A percentile compares a stretch with the other conserved stretches of the same genome.
phyloP scores from a whole-genome alignment of 2,797 vertebrate species.

The Silurus aristotelis region DNA sequence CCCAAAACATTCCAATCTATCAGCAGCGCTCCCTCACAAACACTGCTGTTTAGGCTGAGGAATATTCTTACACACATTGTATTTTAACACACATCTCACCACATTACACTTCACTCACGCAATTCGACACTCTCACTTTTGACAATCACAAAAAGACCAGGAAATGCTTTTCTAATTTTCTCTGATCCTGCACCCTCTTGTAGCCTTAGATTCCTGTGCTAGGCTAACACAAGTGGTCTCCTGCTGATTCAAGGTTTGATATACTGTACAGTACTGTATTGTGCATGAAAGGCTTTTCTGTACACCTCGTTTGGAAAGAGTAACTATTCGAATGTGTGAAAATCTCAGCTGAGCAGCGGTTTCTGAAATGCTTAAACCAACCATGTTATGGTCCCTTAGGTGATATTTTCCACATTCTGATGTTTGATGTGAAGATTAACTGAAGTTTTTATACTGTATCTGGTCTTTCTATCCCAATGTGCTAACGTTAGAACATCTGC shows the following conservation, averaged over 20 bases:
- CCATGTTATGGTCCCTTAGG: not conserved
- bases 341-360: not conserved
- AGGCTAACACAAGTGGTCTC: not conserved
- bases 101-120: too few relatives aligned
- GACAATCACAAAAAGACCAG: too few relatives aligned
- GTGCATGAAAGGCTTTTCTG: not conserved
- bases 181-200: not conserved
- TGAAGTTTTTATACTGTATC: not conserved
- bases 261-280: not conserved
- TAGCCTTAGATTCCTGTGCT: not conserved
- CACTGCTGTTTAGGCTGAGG: not conserved
- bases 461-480: not conserved
- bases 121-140: too few relatives aligned
- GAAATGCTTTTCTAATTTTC: too few relatives aligned
- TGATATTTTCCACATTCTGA: not conserved
- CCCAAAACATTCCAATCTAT: conserved; percentile 41
- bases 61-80: not conserved
- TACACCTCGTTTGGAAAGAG: not conserved
- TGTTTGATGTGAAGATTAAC: not conserved
- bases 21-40: conserved; percentile 56
- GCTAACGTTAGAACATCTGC: not conserved
- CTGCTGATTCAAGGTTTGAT: not conserved
- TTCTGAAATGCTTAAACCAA: not conserved
- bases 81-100: not conserved
- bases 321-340: not conserved